Evolutionary conservation across 2,888 invertebrate genomes (phyloP), one percentile per base, ranked within the genome.

Genomic region (Stramonita haemastoma): DNA sequence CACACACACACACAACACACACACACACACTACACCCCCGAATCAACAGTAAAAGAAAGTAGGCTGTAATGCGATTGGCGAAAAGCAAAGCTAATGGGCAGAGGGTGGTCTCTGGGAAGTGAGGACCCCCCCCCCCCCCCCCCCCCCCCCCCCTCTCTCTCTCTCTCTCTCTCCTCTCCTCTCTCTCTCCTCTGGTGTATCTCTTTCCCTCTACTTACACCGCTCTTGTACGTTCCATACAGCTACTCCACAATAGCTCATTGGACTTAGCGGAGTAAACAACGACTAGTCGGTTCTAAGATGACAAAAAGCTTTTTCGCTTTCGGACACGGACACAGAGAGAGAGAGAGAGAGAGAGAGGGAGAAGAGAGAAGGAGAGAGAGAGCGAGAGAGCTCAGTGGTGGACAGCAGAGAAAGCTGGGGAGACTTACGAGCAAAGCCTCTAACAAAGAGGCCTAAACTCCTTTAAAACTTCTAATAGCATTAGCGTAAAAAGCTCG

Each of bases 391-490:
- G 57, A 84, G 57, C 26, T 57, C 56, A 46, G 46, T 46, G 46
- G 46, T 46, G 46, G 46, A 46, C 46, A 46, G 46, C 46, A 8
- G 29, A 29, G 46, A 83, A 29, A 84, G 57, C 26, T 57, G n/a
- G 36, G 29, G 84, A 85, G 84, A 85, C 84, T 85, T 85, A 85
- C 57, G 84, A 57, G 29, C 56, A 85, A 85, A 85, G 84, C 84
- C 57, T 56, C 56, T 85, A 86, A 86, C 86, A 57, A 86, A 86
- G 60, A 86, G 86, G 60, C 57, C 32, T 86, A 66, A 86, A 86
- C 57, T 86, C 86, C 66, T 87, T 87, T 87, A 73, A 87, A 87
- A 73, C 88, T 88, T 57, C 81, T 83, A 88, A 88, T 88, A 88
- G 88, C 88, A 88, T 88, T 81, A 88, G 17, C 57, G 83, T 36